These are phyloP conservation scores for Rhinatrema bivittatum DNA, from an alignment of 2,797 vertebrate species.

Conservation along the genomic window DNA sequence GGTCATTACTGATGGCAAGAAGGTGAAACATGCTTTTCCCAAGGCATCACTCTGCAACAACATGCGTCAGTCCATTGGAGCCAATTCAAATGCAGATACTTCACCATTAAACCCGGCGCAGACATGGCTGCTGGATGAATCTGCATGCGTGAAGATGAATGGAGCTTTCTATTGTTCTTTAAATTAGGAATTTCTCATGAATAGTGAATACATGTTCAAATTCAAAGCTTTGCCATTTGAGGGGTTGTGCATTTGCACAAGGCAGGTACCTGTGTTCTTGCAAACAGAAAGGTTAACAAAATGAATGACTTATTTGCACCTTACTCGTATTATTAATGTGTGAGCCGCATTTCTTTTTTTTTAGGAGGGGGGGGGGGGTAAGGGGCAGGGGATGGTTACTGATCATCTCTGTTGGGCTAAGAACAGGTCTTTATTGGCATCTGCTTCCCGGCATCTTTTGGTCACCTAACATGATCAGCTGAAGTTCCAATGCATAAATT, in stretches of 20 bases:
- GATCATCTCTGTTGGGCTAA: not conserved
- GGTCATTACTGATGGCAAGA: accelerated
- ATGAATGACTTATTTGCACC: accelerated
- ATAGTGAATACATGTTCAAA: not conserved
- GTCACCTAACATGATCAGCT: not conserved
- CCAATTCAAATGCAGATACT: not conserved
- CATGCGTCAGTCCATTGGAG: not conserved
- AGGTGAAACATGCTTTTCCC: accelerated
- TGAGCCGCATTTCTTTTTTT: not conserved
- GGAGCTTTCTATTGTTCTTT: not conserved
- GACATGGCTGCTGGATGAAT: not conserved
- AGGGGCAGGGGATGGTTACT: too few species aligned
- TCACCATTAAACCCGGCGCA: not conserved
- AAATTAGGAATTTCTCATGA: not conserved
- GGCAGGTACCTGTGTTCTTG: not conserved
- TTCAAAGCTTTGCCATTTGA: not conserved
- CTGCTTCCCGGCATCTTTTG: not conserved
- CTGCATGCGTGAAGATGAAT: not conserved
- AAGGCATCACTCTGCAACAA: not conserved
- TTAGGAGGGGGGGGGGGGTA: too few species aligned
- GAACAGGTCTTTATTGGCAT: not conserved
- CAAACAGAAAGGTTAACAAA: not conserved
- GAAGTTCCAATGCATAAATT: not conserved
- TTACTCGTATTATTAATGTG: not conserved
- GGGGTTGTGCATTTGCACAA: not conserved